Evolutionary conservation across 1,140 invertebrate genomes (phyloP).

Genomic region (Drosophila ercepeae): DNA sequence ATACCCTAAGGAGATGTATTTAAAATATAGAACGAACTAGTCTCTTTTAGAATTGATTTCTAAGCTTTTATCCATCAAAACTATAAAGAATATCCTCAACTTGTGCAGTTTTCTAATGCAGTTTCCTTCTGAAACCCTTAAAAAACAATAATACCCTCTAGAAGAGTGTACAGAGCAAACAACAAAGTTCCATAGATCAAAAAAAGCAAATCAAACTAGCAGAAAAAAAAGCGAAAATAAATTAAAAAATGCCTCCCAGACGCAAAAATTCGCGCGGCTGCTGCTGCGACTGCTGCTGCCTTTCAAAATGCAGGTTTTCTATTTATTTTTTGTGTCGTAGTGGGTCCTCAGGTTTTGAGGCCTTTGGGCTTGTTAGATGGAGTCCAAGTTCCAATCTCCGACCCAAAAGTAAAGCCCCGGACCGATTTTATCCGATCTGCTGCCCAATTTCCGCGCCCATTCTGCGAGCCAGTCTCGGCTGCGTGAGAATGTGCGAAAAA

Average conservation of each 20-base stretch:
- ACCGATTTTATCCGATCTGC: constrained; percentile 25
- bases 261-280: constrained; percentile 14
- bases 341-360: constrained; percentile 11
- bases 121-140: no score
- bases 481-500: not conserved
- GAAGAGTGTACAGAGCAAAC: not conserved
- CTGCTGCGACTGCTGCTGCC: constrained; percentile 7
- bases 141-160: not conserved
- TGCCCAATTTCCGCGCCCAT: constrained; percentile 74
- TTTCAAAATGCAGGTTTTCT: constrained; percentile 27
- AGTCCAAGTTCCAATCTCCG: constrained; percentile 5
- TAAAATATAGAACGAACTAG: no score
- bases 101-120: no score
- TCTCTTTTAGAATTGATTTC: no score
- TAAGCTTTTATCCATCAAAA: no score
- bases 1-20: not conserved
- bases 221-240: not conserved
- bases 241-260: not conserved
- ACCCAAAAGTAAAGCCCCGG: not conserved
- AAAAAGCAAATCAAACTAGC: constrained; percentile 40
- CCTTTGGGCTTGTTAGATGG: not conserved
- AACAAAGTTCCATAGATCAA: constrained; percentile 33
- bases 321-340: not conserved
- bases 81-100: no score
- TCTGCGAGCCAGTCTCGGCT: constrained; percentile 6